phyloP scores from a whole-genome alignment of 2,888 invertebrate genomes.

The Netelia virgata region DNA sequence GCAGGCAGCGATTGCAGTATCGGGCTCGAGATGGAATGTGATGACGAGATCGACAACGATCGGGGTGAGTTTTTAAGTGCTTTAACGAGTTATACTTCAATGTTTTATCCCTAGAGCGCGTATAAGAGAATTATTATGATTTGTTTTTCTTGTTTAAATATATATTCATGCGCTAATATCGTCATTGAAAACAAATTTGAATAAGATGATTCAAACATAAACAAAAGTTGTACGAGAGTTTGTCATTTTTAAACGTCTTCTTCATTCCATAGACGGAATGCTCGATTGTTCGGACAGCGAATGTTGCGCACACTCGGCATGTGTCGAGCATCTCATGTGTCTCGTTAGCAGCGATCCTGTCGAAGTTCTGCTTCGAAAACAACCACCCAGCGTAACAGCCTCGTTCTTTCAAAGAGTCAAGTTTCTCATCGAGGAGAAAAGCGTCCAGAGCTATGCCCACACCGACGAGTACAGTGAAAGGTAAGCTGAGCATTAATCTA shows the following conservation, averaged over 20 bases:
- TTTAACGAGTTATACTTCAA: background rate
- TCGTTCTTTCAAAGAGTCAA: constrained; percentile 99
- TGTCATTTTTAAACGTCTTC: constrained; percentile 21
- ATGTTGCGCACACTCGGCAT: constrained; percentile 96
- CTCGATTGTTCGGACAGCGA: constrained; percentile 99
- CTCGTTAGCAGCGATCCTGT: constrained; percentile 98
- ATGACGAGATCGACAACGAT: constrained; percentile 98
- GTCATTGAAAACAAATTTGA: background rate
- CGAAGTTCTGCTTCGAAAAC: constrained; percentile 97
- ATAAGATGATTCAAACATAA: background rate
- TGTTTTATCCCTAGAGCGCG: too few species aligned
- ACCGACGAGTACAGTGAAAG: constrained; percentile 99
- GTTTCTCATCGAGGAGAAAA: constrained; percentile 99
- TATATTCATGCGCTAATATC: background rate
- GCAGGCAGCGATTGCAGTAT: constrained; percentile 98
- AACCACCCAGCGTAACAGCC: constrained; percentile 98
- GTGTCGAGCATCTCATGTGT: constrained; percentile 97
- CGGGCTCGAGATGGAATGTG: constrained; percentile 96
- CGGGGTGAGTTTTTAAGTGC: constrained; percentile 90
- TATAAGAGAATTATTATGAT: background rate
- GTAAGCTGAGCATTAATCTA: constrained; percentile 88
- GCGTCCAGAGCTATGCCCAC: constrained; percentile 99
- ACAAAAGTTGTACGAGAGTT: background rate
- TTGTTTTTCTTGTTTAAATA: background rate
- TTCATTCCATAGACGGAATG: constrained; percentile 94